A percentile compares a stretch with the other conserved stretches of the same genome.
Conservation (phyloP, 2,113 vertebrate genomes). For the Oncorhynchus kisutch region DNA sequence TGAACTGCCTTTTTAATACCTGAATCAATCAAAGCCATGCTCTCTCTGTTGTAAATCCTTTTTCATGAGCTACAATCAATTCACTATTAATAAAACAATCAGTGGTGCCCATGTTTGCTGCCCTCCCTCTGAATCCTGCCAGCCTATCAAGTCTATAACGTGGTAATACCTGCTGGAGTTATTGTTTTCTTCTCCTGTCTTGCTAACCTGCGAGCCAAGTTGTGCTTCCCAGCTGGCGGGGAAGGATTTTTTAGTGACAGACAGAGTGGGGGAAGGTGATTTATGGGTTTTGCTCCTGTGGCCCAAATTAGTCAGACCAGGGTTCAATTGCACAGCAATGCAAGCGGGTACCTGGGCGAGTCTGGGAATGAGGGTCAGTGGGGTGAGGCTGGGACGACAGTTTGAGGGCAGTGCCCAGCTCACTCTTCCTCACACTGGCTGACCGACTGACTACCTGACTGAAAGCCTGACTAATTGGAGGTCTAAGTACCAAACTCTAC, state of each 20-base stretch:
- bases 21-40: background rate
- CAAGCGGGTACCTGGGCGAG: background rate
- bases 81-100: background rate
- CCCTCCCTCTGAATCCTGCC: background rate
- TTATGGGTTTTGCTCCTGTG: conserved; percentile 30
- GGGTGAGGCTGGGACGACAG: conserved; percentile 23
- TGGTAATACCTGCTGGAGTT: background rate
- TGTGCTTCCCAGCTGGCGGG: conserved; percentile 20
- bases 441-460: background rate
- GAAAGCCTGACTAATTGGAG: background rate
- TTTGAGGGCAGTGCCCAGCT: background rate
- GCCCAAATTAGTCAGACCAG: conserved; percentile 44
- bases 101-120: background rate
- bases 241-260: conserved; percentile 19
- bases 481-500: background rate
- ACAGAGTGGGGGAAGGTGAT: conserved; percentile 42
- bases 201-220: conserved; percentile 11
- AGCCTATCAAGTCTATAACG: background rate
- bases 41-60: background rate
- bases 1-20: background rate
- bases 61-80: background rate
- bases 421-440: background rate
- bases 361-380: conserved; percentile 51
- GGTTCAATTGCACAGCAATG: conserved; percentile 38
- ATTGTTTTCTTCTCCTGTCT: background rate